Percentiles rank a stretch among this genome's conserved stretches.
Evolutionary conservation across 2,888 invertebrate species (phyloP).

Genomic region (Xiphydria camelus): DNA sequence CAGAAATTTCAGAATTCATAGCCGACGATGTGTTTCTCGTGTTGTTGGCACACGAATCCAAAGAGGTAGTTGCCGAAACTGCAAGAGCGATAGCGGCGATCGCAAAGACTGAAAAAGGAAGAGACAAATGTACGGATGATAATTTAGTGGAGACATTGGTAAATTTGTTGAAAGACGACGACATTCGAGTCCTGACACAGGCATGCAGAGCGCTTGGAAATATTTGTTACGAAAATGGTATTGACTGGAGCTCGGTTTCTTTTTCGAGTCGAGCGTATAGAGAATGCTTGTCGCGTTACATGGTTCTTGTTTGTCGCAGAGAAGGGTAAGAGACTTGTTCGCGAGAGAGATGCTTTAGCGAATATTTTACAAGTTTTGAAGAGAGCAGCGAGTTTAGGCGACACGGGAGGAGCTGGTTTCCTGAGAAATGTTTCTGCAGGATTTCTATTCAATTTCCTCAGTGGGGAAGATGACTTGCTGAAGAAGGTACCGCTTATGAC

Average conservation of each 20-base stretch:
- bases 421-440: conserved; percentile 73
- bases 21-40: conserved; percentile 42
- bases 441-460: conserved; percentile 77
- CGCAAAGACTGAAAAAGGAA: conserved; percentile 76
- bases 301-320: conserved; percentile 36
- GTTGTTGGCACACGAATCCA: conserved; percentile 38
- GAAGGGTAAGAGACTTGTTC: conserved; percentile 45
- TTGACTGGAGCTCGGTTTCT: too few species aligned
- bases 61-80: conserved; percentile 53
- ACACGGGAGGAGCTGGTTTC: conserved; percentile 46
- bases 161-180: conserved; percentile 59
- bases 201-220: conserved; percentile 84
- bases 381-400: conserved; percentile 31
- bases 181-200: conserved; percentile 68
- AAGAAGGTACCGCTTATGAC: conserved; percentile 57
- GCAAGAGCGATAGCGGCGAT: conserved; percentile 80
- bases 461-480: conserved; percentile 72
- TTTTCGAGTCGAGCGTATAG: too few species aligned
- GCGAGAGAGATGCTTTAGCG: conserved; percentile 60
- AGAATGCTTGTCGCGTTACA: neutral
- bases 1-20: conserved; percentile 35
- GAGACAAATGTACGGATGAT: conserved; percentile 69
- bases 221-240: conserved; percentile 85
- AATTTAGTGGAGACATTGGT: conserved; percentile 66
- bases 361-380: conserved; percentile 43